These are phyloP conservation scores for Dasyornis broadbenti DNA, from an alignment of 2,113 vertebrate species.

Conservation along the genomic window DNA sequence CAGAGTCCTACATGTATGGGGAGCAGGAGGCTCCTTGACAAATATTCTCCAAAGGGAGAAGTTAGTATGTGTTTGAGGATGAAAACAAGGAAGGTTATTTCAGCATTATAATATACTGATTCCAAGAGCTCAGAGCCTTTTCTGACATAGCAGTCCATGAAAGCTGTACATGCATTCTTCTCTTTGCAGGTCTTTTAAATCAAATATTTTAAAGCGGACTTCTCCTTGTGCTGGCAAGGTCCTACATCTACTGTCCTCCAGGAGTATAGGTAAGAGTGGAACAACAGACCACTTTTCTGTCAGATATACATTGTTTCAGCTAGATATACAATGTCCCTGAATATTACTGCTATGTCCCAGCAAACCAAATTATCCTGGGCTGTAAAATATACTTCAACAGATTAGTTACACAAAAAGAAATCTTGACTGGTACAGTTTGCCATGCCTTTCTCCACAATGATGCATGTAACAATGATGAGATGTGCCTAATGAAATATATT, in stretches of 20 bases:
- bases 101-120: background rate
- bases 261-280: background rate
- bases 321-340: background rate
- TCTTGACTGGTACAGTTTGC: background rate
- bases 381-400: background rate
- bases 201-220: background rate
- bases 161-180: background rate
- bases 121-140: background rate
- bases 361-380: background rate
- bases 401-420: background rate
- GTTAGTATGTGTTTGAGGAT: background rate
- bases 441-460: background rate
- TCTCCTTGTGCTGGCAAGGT: background rate
- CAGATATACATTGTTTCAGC: background rate
- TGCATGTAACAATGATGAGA: background rate
- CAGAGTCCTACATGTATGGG: fast-evolving
- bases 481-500: background rate
- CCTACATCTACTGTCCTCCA: background rate
- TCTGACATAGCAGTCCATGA: background rate
- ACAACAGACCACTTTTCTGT: background rate
- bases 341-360: background rate
- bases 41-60: background rate
- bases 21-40: background rate
- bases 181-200: background rate
- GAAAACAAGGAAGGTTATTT: background rate